phyloP scores from a whole-genome alignment of 2,797 vertebrate species.

The Malacoctenus gilli region DNA sequence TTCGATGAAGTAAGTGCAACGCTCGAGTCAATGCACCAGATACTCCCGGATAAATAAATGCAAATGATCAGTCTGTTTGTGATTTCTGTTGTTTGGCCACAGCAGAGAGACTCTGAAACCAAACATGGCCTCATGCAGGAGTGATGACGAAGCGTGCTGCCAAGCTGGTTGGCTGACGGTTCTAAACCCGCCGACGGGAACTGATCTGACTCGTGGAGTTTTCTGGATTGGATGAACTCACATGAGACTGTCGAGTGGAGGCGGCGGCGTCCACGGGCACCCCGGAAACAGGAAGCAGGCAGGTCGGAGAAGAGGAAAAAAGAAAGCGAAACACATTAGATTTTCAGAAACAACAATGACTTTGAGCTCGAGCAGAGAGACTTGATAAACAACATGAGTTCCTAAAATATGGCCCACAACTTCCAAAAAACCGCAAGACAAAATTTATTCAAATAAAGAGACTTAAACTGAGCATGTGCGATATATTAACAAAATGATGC shows the following conservation, averaged over 20 bases:
- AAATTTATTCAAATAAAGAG: too few relatives aligned
- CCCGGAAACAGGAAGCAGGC: slow-evolving; percentile 33
- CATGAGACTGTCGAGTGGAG: slow-evolving; percentile 72
- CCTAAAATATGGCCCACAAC: too few relatives aligned
- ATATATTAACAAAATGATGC: too few relatives aligned
- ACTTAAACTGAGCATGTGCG: too few relatives aligned
- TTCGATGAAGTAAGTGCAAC: slow-evolving; percentile 20
- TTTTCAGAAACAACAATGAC: neutral
- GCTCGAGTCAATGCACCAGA: slow-evolving; percentile 25
- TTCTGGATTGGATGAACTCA: slow-evolving; percentile 61
- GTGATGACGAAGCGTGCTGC: neutral
- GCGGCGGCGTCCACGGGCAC: slow-evolving; percentile 46
- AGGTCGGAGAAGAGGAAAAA: slow-evolving; percentile 29
- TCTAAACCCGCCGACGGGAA: neutral
- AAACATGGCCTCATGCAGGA: neutral
- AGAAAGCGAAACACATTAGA: slow-evolving; percentile 53
- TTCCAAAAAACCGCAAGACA: too few relatives aligned
- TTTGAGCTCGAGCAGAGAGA: too few relatives aligned
- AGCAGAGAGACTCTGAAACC: neutral
- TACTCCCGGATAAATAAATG: slow-evolving; percentile 8
- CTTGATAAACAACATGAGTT: too few relatives aligned
- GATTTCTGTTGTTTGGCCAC: neutral
- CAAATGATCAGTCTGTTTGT: slow-evolving; percentile 6
- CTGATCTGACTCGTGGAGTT: neutral
- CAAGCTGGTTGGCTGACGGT: slow-evolving; percentile 1